A percentile compares a stretch with the other conserved stretches of the same genome.
phyloP scores from a whole-genome alignment of 2,797 vertebrate species.

The Gila robusta region DNA sequence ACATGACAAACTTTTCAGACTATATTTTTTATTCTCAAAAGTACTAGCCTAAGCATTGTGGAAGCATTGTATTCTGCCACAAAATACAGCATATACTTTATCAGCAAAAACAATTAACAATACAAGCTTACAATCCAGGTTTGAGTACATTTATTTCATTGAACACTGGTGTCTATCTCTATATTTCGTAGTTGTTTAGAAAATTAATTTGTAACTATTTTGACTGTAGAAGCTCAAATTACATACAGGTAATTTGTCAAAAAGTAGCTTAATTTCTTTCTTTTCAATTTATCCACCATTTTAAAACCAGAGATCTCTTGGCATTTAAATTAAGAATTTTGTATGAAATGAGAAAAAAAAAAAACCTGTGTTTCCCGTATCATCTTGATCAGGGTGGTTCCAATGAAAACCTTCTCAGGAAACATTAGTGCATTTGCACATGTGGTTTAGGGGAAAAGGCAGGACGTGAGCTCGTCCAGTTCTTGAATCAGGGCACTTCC shows the following conservation, averaged over 20 bases:
- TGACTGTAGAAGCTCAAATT: neutral
- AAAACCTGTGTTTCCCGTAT: neutral
- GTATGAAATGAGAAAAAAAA: neutral
- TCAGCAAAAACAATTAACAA: neutral
- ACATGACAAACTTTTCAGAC: neutral
- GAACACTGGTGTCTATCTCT: neutral
- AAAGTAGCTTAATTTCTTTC: neutral
- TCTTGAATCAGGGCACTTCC: constrained; percentile 41
- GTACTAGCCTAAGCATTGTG: neutral
- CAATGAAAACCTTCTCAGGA: constrained; percentile 47
- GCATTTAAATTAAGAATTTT: neutral
- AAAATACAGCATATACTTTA: neutral
- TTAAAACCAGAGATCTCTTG: neutral
- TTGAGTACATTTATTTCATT: neutral
- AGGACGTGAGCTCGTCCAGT: constrained; percentile 33
- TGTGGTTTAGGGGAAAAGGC: constrained; percentile 47
- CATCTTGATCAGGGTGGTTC: constrained; percentile 46
- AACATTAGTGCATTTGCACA: constrained; percentile 38
- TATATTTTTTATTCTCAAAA: neutral
- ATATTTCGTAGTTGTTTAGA: neutral
- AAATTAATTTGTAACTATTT: neutral
- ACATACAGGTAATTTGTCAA: neutral
- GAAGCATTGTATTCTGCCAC: constrained; percentile 16
- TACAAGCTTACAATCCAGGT: neutral
- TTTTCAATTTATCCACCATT: neutral